Evolutionary conservation across 2,113 vertebrate genomes (phyloP), one percentile per base, ranked within the genome.

Genomic region (Pseudopodoces humilis): DNA sequence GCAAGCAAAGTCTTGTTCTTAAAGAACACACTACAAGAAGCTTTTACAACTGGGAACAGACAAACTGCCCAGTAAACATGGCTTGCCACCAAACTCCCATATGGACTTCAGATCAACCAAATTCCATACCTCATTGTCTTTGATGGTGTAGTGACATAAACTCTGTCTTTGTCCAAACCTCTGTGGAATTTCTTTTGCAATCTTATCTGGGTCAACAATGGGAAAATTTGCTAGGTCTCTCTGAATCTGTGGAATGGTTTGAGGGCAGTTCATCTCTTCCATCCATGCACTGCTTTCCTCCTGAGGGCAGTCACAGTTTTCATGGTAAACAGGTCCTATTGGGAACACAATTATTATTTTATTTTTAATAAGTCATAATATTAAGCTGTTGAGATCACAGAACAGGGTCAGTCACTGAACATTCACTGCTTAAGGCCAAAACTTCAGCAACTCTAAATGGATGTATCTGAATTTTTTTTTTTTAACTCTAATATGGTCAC

Each of bases 71-170:
- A 62, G 10, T 3, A 62, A 58, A 49, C 35, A 27, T 3, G 14
- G 44, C 37, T 52, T 71, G 22, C 56, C 53, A 88, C 47, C 28
- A 68, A 50, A 58, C 49, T 31, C 30, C 65, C 2, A 1, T 7
- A 55, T 6, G 18, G 39, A 39, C 35, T 83, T 68, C 75, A 81
- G 37, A 71, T 39, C 75, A 53, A 60, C 10, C 31, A 46, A n/a
- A 62, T 25, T 87, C 37, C 49, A 1, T 97, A 99, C 99, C 99
- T 99, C 98, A 46, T 99, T 99, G 95, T 99, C 97, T 98, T 99
- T 99, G 91, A 99, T 91, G n/a, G 99, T 99, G 95, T 99, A 99
- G 96, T 99, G 99, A 84, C 99, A 99, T 78, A 99, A 98, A 92
- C 99, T 99, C 91, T 99, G 99, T 63, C 99, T 98, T 92, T 99